Conservation (phyloP, 2,113 vertebrate genomes). For the Xenotilapia longispinis region DNA sequence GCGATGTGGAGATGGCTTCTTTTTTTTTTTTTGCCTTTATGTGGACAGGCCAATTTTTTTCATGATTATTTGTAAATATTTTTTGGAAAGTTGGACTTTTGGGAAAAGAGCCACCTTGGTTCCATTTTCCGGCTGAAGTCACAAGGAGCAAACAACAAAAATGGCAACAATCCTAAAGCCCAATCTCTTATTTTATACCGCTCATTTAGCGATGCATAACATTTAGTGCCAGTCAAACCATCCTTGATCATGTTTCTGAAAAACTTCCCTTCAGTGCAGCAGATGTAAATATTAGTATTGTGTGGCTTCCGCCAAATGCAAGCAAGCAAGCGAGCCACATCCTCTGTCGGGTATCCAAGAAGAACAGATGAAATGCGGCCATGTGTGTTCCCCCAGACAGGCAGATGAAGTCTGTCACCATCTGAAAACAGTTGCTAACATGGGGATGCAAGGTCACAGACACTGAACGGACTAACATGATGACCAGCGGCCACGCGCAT, state of each 20-base stretch:
- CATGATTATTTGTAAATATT: background rate
- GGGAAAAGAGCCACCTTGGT: background rate
- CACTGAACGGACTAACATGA: background rate
- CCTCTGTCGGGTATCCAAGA: background rate
- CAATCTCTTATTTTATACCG: background rate
- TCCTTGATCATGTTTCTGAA: background rate
- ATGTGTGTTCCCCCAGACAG: conserved; percentile 22
- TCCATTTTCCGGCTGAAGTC: background rate
- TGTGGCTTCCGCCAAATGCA: conserved; percentile 27
- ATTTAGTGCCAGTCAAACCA: background rate
- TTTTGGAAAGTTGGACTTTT: background rate
- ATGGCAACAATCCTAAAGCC: background rate
- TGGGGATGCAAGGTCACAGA: conserved; percentile 16
- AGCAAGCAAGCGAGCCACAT: conserved; percentile 26
- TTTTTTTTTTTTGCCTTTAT: background rate
- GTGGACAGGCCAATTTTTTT: background rate
- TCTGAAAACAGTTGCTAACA: conserved; percentile 19
- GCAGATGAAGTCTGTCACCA: conserved; percentile 36
- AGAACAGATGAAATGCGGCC: background rate
- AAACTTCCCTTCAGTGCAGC: background rate
- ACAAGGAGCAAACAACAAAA: background rate
- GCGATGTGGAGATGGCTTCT: background rate
- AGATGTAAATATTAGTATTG: conserved; percentile 45
- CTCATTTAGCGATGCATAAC: background rate
- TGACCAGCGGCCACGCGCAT: background rate